phyloP scores from a whole-genome alignment of 2,888 invertebrate species.

The Xanthia icteritia region DNA sequence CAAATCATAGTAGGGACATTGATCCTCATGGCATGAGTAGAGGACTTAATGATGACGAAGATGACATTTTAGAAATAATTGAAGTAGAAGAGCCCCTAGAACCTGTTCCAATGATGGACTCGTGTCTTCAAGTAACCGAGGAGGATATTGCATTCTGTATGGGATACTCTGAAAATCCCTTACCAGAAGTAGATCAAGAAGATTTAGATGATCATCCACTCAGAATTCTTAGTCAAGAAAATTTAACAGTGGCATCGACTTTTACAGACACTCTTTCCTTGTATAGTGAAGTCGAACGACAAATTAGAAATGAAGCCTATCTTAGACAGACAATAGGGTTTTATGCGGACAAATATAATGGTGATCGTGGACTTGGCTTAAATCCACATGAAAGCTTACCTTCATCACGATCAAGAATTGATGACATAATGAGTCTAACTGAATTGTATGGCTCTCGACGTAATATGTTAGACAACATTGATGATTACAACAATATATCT shows the following conservation, averaged over 20 bases:
- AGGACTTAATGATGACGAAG: slow-evolving; percentile 86
- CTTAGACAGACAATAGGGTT: slow-evolving; percentile 90
- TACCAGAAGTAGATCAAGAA: slow-evolving; percentile 93
- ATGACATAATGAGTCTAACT: slow-evolving; percentile 95
- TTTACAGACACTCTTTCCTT: slow-evolving; percentile 94
- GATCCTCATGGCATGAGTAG: slow-evolving; percentile 87
- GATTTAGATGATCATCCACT: slow-evolving; percentile 95
- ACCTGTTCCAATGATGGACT: slow-evolving; percentile 96
- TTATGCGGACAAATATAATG: slow-evolving; percentile 88
- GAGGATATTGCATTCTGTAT: slow-evolving; percentile 97
- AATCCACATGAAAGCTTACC: slow-evolving; percentile 88
- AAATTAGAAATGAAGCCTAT: slow-evolving; percentile 91
- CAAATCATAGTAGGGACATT: slow-evolving; percentile 90
- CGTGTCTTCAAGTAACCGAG: slow-evolving; percentile 97
- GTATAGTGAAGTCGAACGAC: slow-evolving; percentile 92
- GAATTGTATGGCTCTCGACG: slow-evolving; percentile 95
- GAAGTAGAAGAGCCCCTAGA: slow-evolving; percentile 95
- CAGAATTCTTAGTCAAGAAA: slow-evolving; percentile 97
- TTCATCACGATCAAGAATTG: slow-evolving; percentile 91
- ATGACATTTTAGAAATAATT: slow-evolving; percentile 94
- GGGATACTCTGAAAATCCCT: slow-evolving; percentile 92
- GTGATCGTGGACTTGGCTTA: slow-evolving; percentile 79
- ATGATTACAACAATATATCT: slow-evolving; percentile 83
- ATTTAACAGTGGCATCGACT: slow-evolving; percentile 96
- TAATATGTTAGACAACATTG: slow-evolving; percentile 92